Base-by-base conservation (phyloP, 2,113 vertebrate species). In the Holacanthus passer region DNA sequence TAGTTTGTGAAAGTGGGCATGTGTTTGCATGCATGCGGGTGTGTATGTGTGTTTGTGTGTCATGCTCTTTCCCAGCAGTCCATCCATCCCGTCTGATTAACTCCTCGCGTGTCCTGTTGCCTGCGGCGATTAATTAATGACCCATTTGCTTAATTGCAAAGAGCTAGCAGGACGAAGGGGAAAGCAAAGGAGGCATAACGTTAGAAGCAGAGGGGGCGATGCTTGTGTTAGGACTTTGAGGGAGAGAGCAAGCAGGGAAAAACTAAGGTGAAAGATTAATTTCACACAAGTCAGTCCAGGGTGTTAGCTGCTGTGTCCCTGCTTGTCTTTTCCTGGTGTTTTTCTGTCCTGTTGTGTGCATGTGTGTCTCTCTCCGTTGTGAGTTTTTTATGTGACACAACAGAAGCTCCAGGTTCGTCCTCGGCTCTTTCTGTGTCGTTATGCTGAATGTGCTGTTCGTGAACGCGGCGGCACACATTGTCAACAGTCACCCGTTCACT, bases 91-190 rank as follows among this genome's bases (percentile, higher is more conserved):
- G 66, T 69, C 88, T 87, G 89, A 86, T 93, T 91, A 90, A 89
- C 87, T 91, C 82, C 87, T 91, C 37, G 7, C 84, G 83, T 87
- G 88, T 91, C 86, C 87, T 74, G 80, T 90, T 88, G 91, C 92
- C 92, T 27, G 69, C 58, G 41, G 92, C 79, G 79, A 84, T 86
- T 95, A 92, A 93, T 93, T 94, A 93, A 93, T 93, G 92, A 92
- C 72, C 91, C 88, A 91, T 95, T 94, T 93, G 91, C 77, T 88
- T 93, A 93, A 94, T 93, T 93, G 92, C 89, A 87, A 70, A 75
- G 85, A 75, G 81, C 74, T 69, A 62, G 79, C 81, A 85, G 85
- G 88, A 90, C 82, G 82, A 80, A 90, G 71, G 69, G 66, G 56
- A 79, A 79, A 47, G 72, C 52, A 47, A 55, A 82, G 31, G 83